These are phyloP conservation scores for Anadara kagoshimensis DNA, from an alignment of 1,140 invertebrate genomes.

Conservation along the genomic window DNA sequence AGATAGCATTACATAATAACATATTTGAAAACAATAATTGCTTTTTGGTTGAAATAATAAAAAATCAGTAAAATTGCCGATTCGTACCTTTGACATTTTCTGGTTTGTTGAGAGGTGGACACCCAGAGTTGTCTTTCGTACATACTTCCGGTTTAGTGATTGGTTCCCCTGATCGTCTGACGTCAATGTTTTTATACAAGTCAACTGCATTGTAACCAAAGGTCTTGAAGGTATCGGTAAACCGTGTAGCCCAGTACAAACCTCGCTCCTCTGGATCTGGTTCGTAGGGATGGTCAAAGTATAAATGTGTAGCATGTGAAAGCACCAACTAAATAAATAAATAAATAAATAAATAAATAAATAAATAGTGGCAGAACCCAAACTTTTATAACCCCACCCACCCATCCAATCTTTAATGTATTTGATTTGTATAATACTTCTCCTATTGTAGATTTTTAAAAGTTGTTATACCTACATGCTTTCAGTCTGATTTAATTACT, in stretches of 20 bases:
- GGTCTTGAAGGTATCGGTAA: conserved; percentile 53
- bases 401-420: too few species aligned
- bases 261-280: conserved; percentile 67
- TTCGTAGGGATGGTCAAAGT: conserved; percentile 71
- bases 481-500: too few species aligned
- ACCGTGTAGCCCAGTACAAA: conserved; percentile 66
- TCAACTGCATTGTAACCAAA: conserved; percentile 63
- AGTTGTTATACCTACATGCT: too few species aligned
- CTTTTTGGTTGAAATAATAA: too few species aligned
- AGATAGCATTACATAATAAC: too few species aligned
- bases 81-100: conserved; percentile 64
- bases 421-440: too few species aligned
- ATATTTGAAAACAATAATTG: too few species aligned
- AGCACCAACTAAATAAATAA: conserved; percentile 20
- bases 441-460: too few species aligned
- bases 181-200: conserved; percentile 62
- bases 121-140: conserved; percentile 14
- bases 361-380: too few species aligned
- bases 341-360: too few species aligned
- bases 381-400: too few species aligned
- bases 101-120: conserved; percentile 45
- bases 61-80: too few species aligned
- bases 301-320: conserved; percentile 64
- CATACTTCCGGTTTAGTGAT: conserved; percentile 25
- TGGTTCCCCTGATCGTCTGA: conserved; percentile 39